These are phyloP conservation scores for Cryptocephalus primarius DNA, from an alignment of 2,888 invertebrate species.

Conservation along the genomic window DNA sequence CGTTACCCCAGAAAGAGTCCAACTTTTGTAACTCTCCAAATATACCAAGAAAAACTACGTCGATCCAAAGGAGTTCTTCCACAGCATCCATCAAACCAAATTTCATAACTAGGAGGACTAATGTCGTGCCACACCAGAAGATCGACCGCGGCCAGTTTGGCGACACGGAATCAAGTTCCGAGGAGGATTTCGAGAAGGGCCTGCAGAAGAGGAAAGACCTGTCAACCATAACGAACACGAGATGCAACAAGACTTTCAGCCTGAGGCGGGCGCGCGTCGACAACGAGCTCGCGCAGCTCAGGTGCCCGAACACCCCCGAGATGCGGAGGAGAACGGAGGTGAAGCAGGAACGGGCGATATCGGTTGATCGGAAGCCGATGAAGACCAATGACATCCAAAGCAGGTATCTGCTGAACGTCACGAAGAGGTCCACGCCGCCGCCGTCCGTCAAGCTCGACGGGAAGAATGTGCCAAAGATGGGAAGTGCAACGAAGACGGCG, in stretches of 20 bases:
- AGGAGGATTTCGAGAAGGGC: conserved; percentile 39
- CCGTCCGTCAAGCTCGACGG: conserved; percentile 6
- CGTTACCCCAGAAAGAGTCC: conserved; percentile 18
- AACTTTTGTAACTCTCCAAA: conserved; percentile 24
- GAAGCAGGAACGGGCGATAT: conserved; percentile 32
- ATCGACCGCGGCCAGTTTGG: conserved; percentile 33
- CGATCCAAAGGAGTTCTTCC: conserved; percentile 39
- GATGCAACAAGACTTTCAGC: conserved; percentile 63
- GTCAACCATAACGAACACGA: conserved; percentile 42
- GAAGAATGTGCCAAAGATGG: conserved; percentile 31
- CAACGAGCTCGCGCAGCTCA: conserved; percentile 36
- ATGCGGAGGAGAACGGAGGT: conserved; percentile 44
- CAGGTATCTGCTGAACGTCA: conserved; percentile 31
- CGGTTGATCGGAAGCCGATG: conserved; percentile 33
- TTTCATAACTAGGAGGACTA: conserved; percentile 21
- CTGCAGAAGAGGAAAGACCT: conserved; percentile 31
- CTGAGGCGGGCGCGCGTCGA: conserved; percentile 54
- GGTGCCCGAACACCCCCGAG: conserved; percentile 53
- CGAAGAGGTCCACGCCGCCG: conserved; percentile 22
- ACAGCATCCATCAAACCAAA: conserved; percentile 36
- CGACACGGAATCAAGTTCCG: conserved; percentile 40
- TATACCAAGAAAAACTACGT: conserved; percentile 17
- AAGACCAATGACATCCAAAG: conserved; percentile 34
- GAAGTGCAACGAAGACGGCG: conserved; percentile 30
- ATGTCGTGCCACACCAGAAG: conserved; percentile 27